A percentile compares a stretch with the other conserved stretches of the same genome.
These are phyloP conservation scores for Plodia interpunctella DNA, from an alignment of 1,140 invertebrate genomes.

Conservation along the genomic window DNA sequence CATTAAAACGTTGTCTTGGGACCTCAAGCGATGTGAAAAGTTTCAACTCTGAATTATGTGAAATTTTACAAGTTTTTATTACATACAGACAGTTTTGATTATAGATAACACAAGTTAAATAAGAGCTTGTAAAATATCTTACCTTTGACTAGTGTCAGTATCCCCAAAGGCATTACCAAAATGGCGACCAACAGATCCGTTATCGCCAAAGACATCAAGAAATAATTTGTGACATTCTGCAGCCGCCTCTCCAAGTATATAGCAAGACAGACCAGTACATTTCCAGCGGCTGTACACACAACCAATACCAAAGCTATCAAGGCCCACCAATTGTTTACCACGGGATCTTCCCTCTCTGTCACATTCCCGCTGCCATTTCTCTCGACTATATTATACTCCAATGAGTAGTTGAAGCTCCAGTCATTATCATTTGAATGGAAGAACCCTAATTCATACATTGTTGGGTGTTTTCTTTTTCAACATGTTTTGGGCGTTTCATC, in stretches of 20 bases:
- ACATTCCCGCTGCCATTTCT: conserved; percentile 10
- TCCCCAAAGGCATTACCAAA: conserved; percentile 93
- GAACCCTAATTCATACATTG: conserved; percentile 55
- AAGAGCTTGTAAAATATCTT: conserved; percentile 46
- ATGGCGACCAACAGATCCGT: conserved; percentile 96
- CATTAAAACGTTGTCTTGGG: too few relatives aligned
- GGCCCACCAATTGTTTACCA: conserved; percentile 80
- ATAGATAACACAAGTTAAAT: too few relatives aligned
- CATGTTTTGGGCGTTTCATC: conserved; percentile 60
- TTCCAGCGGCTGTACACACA: conserved; percentile 92
- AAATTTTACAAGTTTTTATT: too few relatives aligned
- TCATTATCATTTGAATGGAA: conserved; percentile 19
- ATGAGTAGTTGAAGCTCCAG: conserved; percentile 10
- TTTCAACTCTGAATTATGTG: too few relatives aligned
- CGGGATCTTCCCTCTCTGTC: conserved; percentile 22
- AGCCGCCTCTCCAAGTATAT: conserved; percentile 92
- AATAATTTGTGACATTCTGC: conserved; percentile 97
- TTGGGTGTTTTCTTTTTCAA: conserved; percentile 33
- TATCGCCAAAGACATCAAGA: conserved; percentile 96
- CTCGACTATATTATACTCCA: background rate
- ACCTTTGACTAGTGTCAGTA: conserved; percentile 87
- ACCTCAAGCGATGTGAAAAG: too few relatives aligned
- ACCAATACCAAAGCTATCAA: conserved; percentile 87
- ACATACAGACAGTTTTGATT: too few relatives aligned
- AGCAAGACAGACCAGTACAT: conserved; percentile 95